Conservation (phyloP, 2,888 invertebrate species). For the Pyrochroa serraticornis region DNA sequence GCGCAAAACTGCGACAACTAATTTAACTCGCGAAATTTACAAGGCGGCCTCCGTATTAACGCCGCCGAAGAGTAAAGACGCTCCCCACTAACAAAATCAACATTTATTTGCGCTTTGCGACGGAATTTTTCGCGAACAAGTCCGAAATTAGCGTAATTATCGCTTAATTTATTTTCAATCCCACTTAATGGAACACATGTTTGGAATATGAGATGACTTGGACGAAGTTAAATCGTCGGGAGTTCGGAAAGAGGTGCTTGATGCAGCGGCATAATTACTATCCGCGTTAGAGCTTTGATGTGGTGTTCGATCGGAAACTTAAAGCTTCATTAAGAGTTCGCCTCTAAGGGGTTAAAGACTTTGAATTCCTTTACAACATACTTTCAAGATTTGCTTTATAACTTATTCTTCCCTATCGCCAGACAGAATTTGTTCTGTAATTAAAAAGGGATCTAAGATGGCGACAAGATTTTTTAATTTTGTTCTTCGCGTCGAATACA, state of each 20-base stretch:
- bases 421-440: slow-evolving; percentile 5
- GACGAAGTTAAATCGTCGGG: background rate
- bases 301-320: slow-evolving; percentile 35
- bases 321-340: slow-evolving; percentile 34
- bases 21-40: slow-evolving; percentile 28
- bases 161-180: slow-evolving; percentile 12
- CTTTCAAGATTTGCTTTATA: slow-evolving; percentile 14
- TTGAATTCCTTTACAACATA: slow-evolving; percentile 13
- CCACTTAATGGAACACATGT: slow-evolving; percentile 7
- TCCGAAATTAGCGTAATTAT: background rate
- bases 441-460: slow-evolving; percentile 1
- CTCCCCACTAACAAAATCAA: background rate
- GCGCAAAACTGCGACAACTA: slow-evolving; percentile 30
- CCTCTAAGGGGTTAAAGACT: slow-evolving; percentile 20
- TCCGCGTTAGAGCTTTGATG: slow-evolving; percentile 33
- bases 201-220: slow-evolving; percentile 4
- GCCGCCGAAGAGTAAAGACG: background rate
- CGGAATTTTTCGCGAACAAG: background rate
- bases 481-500: too few relatives aligned
- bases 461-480: background rate
- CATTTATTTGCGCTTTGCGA: background rate
- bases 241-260: slow-evolving; percentile 13
- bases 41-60: background rate
- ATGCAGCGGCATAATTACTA: slow-evolving; percentile 22
- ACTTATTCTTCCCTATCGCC: slow-evolving; percentile 1